Conservation (phyloP, 2,888 invertebrate species). For the Acleris emargana region DNA sequence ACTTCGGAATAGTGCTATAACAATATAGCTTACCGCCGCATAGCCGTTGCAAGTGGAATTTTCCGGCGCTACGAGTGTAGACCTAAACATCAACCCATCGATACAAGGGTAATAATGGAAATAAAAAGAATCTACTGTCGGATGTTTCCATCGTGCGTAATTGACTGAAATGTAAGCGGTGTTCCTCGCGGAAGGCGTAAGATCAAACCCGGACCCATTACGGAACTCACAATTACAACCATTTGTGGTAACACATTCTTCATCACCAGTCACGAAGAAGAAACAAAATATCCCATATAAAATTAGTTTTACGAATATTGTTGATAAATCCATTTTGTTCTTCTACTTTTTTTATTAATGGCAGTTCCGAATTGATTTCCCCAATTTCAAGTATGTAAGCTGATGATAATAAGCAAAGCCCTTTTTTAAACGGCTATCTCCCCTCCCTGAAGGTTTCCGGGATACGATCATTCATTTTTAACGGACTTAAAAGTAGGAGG, state of each 20-base stretch:
- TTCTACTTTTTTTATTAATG: no score
- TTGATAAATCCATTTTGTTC: slow-evolving; percentile 40
- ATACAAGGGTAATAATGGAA: slow-evolving; percentile 76
- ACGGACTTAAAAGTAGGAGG: slow-evolving; percentile 24
- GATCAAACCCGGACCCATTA: slow-evolving; percentile 78
- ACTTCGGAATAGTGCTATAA: slow-evolving; percentile 33
- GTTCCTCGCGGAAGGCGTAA: slow-evolving; percentile 57
- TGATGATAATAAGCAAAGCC: no score
- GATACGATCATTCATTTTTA: no score
- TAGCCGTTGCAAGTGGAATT: slow-evolving; percentile 52
- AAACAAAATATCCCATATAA: slow-evolving; percentile 46
- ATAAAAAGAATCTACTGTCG: slow-evolving; percentile 56
- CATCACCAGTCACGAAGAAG: slow-evolving; percentile 47
- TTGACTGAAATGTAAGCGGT: slow-evolving; percentile 58
- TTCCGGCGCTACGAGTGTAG: slow-evolving; percentile 34
- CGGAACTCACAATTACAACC: slow-evolving; percentile 73
- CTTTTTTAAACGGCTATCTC: no score
- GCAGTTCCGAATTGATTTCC: no score
- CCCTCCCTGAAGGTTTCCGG: no score
- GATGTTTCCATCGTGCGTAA: slow-evolving; percentile 46
- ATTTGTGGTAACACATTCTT: slow-evolving; percentile 63
- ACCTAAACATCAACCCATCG: slow-evolving; percentile 50
- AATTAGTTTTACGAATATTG: slow-evolving; percentile 42
- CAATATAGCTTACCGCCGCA: slow-evolving; percentile 59
- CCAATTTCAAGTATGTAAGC: no score